These are phyloP conservation scores for Paratilapia polleni DNA, from an alignment of 2,113 vertebrate genomes.

Conservation along the genomic window DNA sequence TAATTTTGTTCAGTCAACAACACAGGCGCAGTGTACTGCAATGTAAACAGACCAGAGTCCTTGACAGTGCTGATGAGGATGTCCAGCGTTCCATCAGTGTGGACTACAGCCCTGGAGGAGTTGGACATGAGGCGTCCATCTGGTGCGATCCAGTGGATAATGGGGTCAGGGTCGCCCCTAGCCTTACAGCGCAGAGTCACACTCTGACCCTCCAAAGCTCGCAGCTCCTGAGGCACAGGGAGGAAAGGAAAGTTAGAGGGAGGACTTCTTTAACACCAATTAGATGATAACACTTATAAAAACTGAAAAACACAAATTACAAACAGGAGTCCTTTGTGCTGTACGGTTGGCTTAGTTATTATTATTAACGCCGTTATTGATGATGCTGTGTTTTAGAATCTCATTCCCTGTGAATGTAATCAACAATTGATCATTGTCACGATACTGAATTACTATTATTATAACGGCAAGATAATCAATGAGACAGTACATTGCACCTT, in stretches of 20 bases:
- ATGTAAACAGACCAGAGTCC: slow-evolving; percentile 83
- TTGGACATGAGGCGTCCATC: slow-evolving; percentile 99
- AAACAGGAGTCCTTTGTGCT: not conserved
- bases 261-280: not conserved
- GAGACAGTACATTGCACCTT: not conserved
- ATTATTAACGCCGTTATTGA: slow-evolving; percentile 23
- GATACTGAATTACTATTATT: slow-evolving; percentile 23
- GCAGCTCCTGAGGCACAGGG: slow-evolving; percentile 81
- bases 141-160: slow-evolving; percentile 97
- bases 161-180: slow-evolving; percentile 92
- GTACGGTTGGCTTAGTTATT: not conserved
- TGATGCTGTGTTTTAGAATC: slow-evolving; percentile 7
- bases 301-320: not conserved
- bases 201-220: slow-evolving; percentile 95
- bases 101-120: slow-evolving; percentile 89
- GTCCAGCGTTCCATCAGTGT: slow-evolving; percentile 93
- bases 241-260: slow-evolving; percentile 4
- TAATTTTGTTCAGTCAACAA: slow-evolving; percentile 57
- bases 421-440: slow-evolving; percentile 32
- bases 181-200: slow-evolving; percentile 94
- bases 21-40: slow-evolving; percentile 9
- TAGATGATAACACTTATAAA: not conserved
- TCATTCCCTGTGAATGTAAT: slow-evolving; percentile 9
- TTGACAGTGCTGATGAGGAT: slow-evolving; percentile 98
- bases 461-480: slow-evolving; percentile 32